These are phyloP conservation scores for Harpalus rubripes DNA, from an alignment of 2,888 invertebrate species.

Conservation along the genomic window DNA sequence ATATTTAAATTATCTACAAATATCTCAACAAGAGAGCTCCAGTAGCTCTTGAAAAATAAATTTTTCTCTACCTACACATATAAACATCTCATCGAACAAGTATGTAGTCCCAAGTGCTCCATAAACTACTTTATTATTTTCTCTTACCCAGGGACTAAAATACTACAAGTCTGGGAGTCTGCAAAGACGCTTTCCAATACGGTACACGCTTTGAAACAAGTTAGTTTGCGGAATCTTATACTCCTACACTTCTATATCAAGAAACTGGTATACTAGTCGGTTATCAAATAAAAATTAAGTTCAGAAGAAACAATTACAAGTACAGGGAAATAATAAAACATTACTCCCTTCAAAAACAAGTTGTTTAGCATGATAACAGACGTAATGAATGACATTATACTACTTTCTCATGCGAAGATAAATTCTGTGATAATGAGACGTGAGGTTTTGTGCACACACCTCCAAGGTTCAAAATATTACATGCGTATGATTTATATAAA, in stretches of 20 bases:
- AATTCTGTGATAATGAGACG: conserved; percentile 43
- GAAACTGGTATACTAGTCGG: neutral
- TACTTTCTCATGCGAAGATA: conserved; percentile 37
- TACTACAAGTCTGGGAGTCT: conserved; percentile 22
- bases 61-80: conserved; percentile 42
- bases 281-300: neutral
- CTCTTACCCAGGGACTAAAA: conserved; percentile 57
- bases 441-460: conserved; percentile 35
- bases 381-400: conserved; percentile 50
- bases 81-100: conserved; percentile 49
- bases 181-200: neutral
- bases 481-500: neutral
- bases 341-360: neutral
- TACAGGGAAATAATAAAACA: neutral
- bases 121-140: conserved; percentile 64
- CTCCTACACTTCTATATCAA: neutral
- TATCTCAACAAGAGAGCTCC: neutral
- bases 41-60: conserved; percentile 23
- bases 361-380: neutral
- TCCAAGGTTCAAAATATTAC: neutral
- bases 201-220: neutral
- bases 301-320: neutral
- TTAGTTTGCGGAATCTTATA: neutral
- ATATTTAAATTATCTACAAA: conserved; percentile 1
- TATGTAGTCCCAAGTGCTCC: conserved; percentile 56